Evolutionary conservation across 2,113 vertebrate species (phyloP), one percentile per base, ranked within the genome.

Genomic region (Cavia aperea): DNA sequence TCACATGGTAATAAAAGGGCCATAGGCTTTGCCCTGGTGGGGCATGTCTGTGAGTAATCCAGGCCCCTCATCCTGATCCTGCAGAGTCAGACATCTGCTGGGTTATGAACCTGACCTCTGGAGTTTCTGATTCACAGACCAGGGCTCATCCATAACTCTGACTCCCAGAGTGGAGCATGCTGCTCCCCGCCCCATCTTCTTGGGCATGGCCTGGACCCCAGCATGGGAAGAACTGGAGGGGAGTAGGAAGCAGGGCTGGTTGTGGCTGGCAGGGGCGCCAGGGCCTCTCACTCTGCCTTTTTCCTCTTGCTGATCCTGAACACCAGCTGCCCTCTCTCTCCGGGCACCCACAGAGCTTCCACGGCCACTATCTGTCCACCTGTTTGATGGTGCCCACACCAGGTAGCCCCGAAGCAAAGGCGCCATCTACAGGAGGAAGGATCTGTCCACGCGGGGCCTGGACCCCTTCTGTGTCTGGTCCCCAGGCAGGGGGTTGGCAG

Each of bases 371-470:
- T 92, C 92, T 96, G 95, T 97, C 95, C 96, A 96, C 94, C 97
- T 96, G 96, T 96, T 96, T 93, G 96, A 95, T 70, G 70, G 97
- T 96, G 96, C 96, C 95, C 96, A 94, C 97, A 96, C 96, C 91
- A 93, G 96, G 97, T 96, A 96, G 91, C 75, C 95, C 93, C 66
- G 46, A 97, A 96, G 97, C 96, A 96, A 97, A 96, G 95, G 86
- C 92, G 73, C 58, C 94, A 97, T 97, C 97, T 97, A 97, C 96
- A 95, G 94, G 86, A 93, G 96, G 93, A 97, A 95, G 97, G 96
- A 97, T 97, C 95, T 96, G 93, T 96, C 97, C 96, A 97, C 94
- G 90, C 94, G 94, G 97, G 94, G 97, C 95, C 96, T 96, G 97
- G 96, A 94, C 91, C 90, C 96, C 97, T 95, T 96, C 91, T 92